Evolutionary conservation across 2,888 invertebrate genomes (phyloP).

Genomic region (Hoplodrina ambigua): DNA sequence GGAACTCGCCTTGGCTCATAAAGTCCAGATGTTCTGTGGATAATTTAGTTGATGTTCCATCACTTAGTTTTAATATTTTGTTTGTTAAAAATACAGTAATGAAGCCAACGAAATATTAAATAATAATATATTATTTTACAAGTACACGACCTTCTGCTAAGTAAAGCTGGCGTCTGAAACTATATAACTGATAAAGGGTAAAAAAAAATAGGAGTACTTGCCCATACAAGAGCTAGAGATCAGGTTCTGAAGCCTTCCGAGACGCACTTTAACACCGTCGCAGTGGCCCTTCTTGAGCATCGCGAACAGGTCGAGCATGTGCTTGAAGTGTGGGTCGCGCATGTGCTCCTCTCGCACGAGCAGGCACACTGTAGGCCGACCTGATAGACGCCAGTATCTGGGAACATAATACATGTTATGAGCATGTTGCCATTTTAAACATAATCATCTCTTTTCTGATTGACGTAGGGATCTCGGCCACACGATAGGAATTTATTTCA

Average conservation of each 20-base stretch:
- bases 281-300: slow-evolving; percentile 99
- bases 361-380: slow-evolving; percentile 98
- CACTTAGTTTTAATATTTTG: not conserved
- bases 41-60: not conserved
- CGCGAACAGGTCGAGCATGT: slow-evolving; percentile 98
- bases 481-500: too few relatives aligned
- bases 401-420: not conserved
- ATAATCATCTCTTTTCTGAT: too few relatives aligned
- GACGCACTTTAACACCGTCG: slow-evolving; percentile 98
- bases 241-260: slow-evolving; percentile 98
- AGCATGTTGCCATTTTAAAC: too few relatives aligned
- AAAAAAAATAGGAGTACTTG: slow-evolving; percentile 67
- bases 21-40: slow-evolving; percentile 98
- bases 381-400: slow-evolving; percentile 98
- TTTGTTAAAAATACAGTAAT: too few relatives aligned
- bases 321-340: slow-evolving; percentile 98
- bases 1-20: slow-evolving; percentile 95
- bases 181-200: too few relatives aligned
- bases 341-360: slow-evolving; percentile 98
- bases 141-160: too few relatives aligned
- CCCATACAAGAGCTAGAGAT: slow-evolving; percentile 99
- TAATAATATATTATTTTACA: too few relatives aligned
- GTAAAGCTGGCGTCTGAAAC: too few relatives aligned
- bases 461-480: too few relatives aligned
- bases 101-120: too few relatives aligned